Evolutionary conservation across 2,888 invertebrate species (phyloP).

Genomic region (Caenorhabditis sp.): DNA sequence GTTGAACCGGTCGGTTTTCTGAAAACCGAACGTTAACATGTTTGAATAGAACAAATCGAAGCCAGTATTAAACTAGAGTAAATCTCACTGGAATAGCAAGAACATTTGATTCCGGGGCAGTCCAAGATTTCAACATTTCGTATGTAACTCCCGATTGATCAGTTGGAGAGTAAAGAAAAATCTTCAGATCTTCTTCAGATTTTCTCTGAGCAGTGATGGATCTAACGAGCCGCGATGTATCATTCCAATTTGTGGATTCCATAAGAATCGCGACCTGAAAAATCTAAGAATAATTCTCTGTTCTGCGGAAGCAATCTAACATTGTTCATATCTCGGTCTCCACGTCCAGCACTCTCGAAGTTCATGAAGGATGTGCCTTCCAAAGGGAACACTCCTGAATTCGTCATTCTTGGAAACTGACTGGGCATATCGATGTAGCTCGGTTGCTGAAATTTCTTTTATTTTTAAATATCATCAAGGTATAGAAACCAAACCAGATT

Average conservation of each 20-base stretch:
- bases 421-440: constrained; percentile 13
- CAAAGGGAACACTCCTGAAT: not conserved
- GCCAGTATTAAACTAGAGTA: too few relatives aligned
- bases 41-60: not conserved
- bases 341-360: not conserved
- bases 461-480: too few relatives aligned
- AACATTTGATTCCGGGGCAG: not conserved
- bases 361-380: not conserved
- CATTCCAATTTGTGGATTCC: constrained; percentile 13
- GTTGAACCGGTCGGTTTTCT: too few relatives aligned
- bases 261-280: constrained; percentile 26
- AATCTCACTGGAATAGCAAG: not conserved
- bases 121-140: constrained; percentile 6
- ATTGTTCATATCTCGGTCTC: constrained; percentile 11
- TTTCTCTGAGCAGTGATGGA: constrained; percentile 2
- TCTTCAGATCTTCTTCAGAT: not conserved
- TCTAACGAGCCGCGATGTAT: constrained; percentile 5
- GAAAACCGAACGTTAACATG: too few relatives aligned
- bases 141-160: not conserved
- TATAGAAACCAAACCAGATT: not conserved
- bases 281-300: too few relatives aligned
- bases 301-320: not conserved
- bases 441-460: not conserved
- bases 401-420: constrained; percentile 7
- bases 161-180: constrained; percentile 23